Percentiles rank a stretch among this genome's conserved stretches.
Conservation (phyloP, 2,888 invertebrate species). For the Axea sp. region DNA sequence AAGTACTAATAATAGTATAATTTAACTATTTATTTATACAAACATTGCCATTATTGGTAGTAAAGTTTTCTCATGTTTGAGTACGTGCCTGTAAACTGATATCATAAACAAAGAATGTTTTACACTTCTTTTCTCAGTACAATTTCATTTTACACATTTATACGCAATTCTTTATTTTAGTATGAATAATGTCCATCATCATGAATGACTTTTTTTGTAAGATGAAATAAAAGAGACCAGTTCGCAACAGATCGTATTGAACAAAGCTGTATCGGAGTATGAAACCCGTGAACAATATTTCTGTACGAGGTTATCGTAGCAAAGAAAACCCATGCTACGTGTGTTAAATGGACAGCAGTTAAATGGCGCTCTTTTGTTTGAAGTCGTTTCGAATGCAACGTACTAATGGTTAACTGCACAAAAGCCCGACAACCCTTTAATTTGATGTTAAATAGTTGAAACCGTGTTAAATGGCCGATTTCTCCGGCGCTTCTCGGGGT, state of each 20-base stretch:
- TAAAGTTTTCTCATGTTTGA: no score
- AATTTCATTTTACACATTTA: no score
- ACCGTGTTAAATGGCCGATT: conserved; percentile 62
- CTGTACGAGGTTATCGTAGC: conserved; percentile 23
- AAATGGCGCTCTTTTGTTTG: conserved; percentile 55
- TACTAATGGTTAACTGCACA: conserved; percentile 56
- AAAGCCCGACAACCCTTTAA: conserved; percentile 60
- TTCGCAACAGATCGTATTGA: background rate
- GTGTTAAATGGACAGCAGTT: conserved; percentile 52
- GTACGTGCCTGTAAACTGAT: no score
- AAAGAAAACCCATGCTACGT: conserved; percentile 28
- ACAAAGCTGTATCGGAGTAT: conserved; percentile 9
- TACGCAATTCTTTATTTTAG: no score
- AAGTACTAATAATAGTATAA: no score
- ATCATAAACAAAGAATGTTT: no score
- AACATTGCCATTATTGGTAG: no score
- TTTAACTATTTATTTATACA: no score
- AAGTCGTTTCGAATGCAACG: conserved; percentile 54
- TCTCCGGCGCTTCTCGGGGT: conserved; percentile 30
- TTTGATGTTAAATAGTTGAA: conserved; percentile 60
- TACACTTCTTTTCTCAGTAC: no score
- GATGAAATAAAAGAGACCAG: no score
- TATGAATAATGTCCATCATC: no score
- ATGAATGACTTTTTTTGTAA: no score
- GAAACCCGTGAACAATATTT: conserved; percentile 33